These are phyloP conservation scores for Volucella inflata DNA, from an alignment of 2,888 invertebrate genomes.

Conservation along the genomic window DNA sequence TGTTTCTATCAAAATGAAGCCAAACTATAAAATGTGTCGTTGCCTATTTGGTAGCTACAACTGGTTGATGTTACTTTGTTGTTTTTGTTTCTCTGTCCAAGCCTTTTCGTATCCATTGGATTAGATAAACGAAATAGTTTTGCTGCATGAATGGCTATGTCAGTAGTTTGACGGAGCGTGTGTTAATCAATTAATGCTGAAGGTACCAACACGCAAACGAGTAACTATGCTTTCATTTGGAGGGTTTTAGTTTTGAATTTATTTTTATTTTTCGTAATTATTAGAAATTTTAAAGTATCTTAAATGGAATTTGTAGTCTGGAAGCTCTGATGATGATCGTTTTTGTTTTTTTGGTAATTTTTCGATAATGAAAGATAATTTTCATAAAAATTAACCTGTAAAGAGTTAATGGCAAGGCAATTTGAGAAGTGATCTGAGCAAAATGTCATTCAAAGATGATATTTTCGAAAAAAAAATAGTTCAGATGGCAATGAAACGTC, in stretches of 20 bases:
- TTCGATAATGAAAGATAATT: background rate
- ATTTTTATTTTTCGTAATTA: conserved; percentile 48
- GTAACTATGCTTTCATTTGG: conserved; percentile 60
- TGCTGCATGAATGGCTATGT: conserved; percentile 65
- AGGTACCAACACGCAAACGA: conserved; percentile 57
- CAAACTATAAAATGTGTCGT: conserved; percentile 66
- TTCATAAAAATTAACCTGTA: conserved; percentile 29
- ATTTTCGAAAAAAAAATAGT: too few species aligned
- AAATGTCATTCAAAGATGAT: too few species aligned
- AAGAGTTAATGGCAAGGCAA: conserved; percentile 15
- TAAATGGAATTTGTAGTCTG: conserved; percentile 7
- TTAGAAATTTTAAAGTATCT: conserved; percentile 18
- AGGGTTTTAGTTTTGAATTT: conserved; percentile 36
- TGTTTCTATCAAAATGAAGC: conserved; percentile 62
- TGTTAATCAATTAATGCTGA: conserved; percentile 70
- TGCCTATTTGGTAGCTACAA: conserved; percentile 67
- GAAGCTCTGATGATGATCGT: background rate
- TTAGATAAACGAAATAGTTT: conserved; percentile 60
- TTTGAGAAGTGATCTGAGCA: background rate
- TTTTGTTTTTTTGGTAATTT: conserved; percentile 13
- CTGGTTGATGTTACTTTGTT: conserved; percentile 24
- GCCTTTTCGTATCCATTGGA: conserved; percentile 21
- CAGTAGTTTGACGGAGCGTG: conserved; percentile 70
- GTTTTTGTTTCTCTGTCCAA: conserved; percentile 10
- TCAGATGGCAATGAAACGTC: too few species aligned